Base-by-base conservation (phyloP, 2,888 invertebrate genomes). In the Pollenia labialis region DNA sequence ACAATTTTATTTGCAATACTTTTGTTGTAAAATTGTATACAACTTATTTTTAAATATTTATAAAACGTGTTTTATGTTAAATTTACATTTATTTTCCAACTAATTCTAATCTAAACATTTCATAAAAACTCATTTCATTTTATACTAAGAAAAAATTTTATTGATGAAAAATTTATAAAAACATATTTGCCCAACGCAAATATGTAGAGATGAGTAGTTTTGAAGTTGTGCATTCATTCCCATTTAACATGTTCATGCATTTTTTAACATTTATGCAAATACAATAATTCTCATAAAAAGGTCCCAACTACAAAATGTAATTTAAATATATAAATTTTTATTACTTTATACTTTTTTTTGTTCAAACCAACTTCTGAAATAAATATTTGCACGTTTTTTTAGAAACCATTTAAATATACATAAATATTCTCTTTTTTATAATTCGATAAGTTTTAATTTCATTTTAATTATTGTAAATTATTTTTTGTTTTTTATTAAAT, bases 371-470 rank as follows among this genome's bases (percentile, higher is more conserved):
- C 40, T 75, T 64, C n/a, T 62, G 54, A 76, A 84, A 80, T 84
- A 83, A 75, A 76, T 81, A 76, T 60, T 71, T 88, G 85, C 85
- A 86, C 83, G 85, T 79, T 88, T 85, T 72, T 66, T 80, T 72
- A 66, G 1, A 58, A 42, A 46, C 12, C 52, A 71, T 64, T 48
- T 76, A 54, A 11, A 58, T 54, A 62, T n/a, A n/a, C n/a, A n/a
- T 54, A 52, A 23, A 77, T 40, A 77, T 52, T 18, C 40, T 23
- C 72, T 72, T 18, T 64, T 66, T 80, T 69, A 11, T 50, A 62
- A 81, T 75, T 23, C 54, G 46, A 40, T 72, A 50, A 77, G n/a
- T 71, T 32, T 32, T 82, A 54, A 56, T 11, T 16, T 40, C 64
- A 66, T 32, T 77, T 32, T 83, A 50, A 54, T 32, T 64, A 48